Conservation (phyloP, 2,797 vertebrate genomes). For the Leptatherina wallacei region DNA sequence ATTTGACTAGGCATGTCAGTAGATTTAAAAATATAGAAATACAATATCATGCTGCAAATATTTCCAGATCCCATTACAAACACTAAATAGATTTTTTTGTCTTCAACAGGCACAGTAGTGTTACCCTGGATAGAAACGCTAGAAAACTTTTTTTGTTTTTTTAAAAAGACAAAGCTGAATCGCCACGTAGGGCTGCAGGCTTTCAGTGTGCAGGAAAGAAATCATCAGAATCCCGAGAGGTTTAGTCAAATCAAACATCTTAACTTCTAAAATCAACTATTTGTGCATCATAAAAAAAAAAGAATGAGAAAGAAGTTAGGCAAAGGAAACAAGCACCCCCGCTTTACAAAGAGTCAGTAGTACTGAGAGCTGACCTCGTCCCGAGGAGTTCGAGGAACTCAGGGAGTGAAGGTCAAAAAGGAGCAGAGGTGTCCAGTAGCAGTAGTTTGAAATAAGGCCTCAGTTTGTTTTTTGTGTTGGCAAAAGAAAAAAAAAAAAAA, state of each 20-base stretch:
- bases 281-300: conserved; percentile 83
- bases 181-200: conserved; percentile 49
- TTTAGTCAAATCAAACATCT: conserved; percentile 83
- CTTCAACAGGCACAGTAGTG: conserved; percentile 90
- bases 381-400: conserved; percentile 45
- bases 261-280: conserved; percentile 84
- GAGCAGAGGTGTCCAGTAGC: conserved; percentile 85
- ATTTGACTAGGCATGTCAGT: conserved; percentile 64
- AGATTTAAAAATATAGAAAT: conserved; percentile 77
- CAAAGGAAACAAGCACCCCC: conserved; percentile 74
- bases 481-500: conserved; percentile 82
- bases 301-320: conserved; percentile 78
- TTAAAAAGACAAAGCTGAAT: conserved; percentile 67
- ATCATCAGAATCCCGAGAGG: conserved; percentile 48
- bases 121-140: conserved; percentile 87
- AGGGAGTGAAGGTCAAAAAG: conserved; percentile 56
- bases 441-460: conserved; percentile 95
- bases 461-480: conserved; percentile 84
- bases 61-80: conserved; percentile 78
- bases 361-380: conserved; percentile 82
- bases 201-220: conserved; percentile 51
- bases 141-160: too few species aligned
- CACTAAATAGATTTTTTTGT: conserved; percentile 70
- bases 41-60: conserved; percentile 72
- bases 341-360: conserved; percentile 96